phyloP scores from a whole-genome alignment of 1,140 invertebrate genomes.

The Hyles vespertilio region DNA sequence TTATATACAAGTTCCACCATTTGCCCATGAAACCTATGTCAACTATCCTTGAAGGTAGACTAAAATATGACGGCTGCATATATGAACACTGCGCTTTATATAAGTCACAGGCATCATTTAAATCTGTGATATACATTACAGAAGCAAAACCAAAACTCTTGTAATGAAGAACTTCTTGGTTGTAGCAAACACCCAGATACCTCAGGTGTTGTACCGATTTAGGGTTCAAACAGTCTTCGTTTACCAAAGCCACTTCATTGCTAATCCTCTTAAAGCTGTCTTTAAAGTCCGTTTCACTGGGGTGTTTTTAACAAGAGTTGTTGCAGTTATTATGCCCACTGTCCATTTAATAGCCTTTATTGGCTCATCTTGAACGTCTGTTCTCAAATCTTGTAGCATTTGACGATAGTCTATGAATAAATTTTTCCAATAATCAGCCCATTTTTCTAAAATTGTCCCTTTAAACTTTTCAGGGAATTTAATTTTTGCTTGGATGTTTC shows the following conservation, averaged over 20 bases:
- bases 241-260: conserved; percentile 81
- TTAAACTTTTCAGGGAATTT: conserved; percentile 75
- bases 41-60: conserved; percentile 80
- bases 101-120: conserved; percentile 78
- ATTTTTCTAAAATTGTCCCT: conserved; percentile 80
- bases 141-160: conserved; percentile 83
- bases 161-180: conserved; percentile 80
- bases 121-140: conserved; percentile 85
- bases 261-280: conserved; percentile 76
- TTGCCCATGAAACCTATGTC: conserved; percentile 87
- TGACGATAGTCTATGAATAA: conserved; percentile 78
- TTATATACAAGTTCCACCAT: conserved; percentile 83
- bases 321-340: conserved; percentile 58
- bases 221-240: conserved; percentile 80
- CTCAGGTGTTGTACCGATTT: conserved; percentile 80
- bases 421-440: conserved; percentile 79
- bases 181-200: conserved; percentile 79
- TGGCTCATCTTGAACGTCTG: conserved; percentile 77
- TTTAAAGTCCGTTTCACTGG: conserved; percentile 79
- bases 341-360: conserved; percentile 72
- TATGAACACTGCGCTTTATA: conserved; percentile 86
- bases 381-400: conserved; percentile 75
- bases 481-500: conserved; percentile 35
- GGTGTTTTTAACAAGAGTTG: conserved; percentile 76
- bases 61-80: conserved; percentile 78